Evolutionary conservation across 2,113 vertebrate species (phyloP), one percentile per base, ranked within the genome.

Genomic region (Pluvianellus socialis): DNA sequence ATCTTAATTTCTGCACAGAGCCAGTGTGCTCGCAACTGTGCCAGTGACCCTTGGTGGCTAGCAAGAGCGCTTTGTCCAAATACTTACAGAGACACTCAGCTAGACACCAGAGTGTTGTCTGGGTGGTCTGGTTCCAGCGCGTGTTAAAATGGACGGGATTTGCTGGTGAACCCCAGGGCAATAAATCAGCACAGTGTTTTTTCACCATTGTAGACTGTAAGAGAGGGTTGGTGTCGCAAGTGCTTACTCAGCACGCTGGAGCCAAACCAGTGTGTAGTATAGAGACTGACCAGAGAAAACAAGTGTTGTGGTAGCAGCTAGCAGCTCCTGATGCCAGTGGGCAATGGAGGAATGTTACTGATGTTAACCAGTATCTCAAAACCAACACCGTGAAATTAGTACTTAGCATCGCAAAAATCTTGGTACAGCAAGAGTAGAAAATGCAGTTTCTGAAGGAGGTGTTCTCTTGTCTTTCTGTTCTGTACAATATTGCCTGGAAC

Each of bases 281-380:
- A 55, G 71, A 86, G 79, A 47, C 80, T 81, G 91, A 96, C 70
- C 79, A 80, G 93, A 91, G 91, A 92, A 96, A 87, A 97, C 96
- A 96, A 96, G 77, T 81, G 67, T 95, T 92, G 87, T 86, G 91
- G 88, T 71, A 33, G 88, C 65, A 91, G 70, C 42, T 23, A 61
- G 61, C 49, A 72, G 80, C 44, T 91, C 66, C 70, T 3, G 1
- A 19, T 85, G 87, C 70, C 77, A 86, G 73, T 68, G 84, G 67
- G 73, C 53, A 32, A 49, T 14, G 32, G 53, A 91, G 62, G 90
- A 88, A 85, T 85, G 86, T 84, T 93, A 85, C 82, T 90, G 93
- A 91, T 93, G 35, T 45, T 89, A 90, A 70, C 91, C 96, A 84
- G 74, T 87, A 94, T 94, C 95, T 98, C 95, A 92, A 75, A 96